These are phyloP conservation scores for Brachystomella parvula DNA, from an alignment of 1,140 invertebrate genomes.

Conservation along the genomic window DNA sequence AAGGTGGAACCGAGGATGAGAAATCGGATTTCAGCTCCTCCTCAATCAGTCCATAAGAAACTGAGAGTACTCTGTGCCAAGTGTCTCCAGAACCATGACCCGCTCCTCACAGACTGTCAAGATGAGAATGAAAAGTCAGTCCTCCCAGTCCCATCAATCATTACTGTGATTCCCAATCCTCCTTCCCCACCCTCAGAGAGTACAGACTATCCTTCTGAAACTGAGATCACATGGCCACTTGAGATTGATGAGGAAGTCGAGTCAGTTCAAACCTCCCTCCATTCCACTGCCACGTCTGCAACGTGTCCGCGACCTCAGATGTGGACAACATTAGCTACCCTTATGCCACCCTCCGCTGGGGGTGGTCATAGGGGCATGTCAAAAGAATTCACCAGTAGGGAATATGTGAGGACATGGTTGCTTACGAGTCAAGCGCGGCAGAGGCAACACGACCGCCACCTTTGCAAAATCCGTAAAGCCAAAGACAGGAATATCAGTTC, in stretches of 20 bases:
- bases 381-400: conserved; percentile 36
- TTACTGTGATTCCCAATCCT: conserved; percentile 17
- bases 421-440: conserved; percentile 29
- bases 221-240: conserved; percentile 32
- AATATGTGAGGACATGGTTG: conserved; percentile 36
- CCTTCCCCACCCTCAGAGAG: conserved; percentile 22
- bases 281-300: conserved; percentile 29
- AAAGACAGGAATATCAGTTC: background rate
- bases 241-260: conserved; percentile 2
- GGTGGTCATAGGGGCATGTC: conserved; percentile 19
- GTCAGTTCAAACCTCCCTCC: conserved; percentile 23
- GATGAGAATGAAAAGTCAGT: conserved; percentile 18
- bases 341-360: conserved; percentile 15
- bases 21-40: background rate
- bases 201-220: conserved; percentile 35
- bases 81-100: conserved; percentile 37
- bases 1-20: conserved; percentile 5
- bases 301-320: conserved; percentile 29
- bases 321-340: conserved; percentile 28
- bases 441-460: background rate
- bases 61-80: conserved; percentile 37
- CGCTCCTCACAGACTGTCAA: conserved; percentile 32
- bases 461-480: too few relatives aligned
- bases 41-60: conserved; percentile 17
- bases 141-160: conserved; percentile 8